Conservation (phyloP, 2,888 invertebrate species). For the Automeris io region DNA sequence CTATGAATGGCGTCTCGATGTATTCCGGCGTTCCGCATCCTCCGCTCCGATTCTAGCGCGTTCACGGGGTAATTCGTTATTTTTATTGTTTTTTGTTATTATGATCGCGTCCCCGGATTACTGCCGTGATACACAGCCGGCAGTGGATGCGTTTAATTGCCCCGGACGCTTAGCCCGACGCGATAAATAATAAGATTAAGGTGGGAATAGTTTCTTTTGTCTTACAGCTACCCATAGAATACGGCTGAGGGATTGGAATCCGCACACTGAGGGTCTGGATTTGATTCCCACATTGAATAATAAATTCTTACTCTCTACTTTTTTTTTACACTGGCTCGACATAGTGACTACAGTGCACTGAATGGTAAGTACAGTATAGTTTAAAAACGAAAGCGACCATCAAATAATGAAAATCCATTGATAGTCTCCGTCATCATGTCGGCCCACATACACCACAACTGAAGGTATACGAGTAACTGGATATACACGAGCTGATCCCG, state of each 20-base stretch:
- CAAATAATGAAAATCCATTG: no score
- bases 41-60: constrained; percentile 57
- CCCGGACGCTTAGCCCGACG: constrained; percentile 49
- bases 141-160: constrained; percentile 75
- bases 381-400: no score
- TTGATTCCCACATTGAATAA: no score
- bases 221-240: constrained; percentile 4
- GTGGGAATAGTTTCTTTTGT: constrained; percentile 33
- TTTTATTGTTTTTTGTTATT: constrained; percentile 78
- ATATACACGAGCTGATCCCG: no score
- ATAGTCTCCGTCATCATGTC: no score
- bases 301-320: no score
- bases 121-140: constrained; percentile 62
- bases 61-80: constrained; percentile 74
- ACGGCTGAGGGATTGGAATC: not conserved
- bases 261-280: not conserved
- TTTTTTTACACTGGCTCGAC: no score
- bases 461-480: no score
- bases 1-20: constrained; percentile 27
- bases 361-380: no score
- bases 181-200: constrained; percentile 73
- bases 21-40: constrained; percentile 24
- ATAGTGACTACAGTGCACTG: no score
- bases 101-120: constrained; percentile 73
- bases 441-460: no score